Evolutionary conservation across 2,888 invertebrate species (phyloP).

Genomic region (Strigamia transsilvanica): DNA sequence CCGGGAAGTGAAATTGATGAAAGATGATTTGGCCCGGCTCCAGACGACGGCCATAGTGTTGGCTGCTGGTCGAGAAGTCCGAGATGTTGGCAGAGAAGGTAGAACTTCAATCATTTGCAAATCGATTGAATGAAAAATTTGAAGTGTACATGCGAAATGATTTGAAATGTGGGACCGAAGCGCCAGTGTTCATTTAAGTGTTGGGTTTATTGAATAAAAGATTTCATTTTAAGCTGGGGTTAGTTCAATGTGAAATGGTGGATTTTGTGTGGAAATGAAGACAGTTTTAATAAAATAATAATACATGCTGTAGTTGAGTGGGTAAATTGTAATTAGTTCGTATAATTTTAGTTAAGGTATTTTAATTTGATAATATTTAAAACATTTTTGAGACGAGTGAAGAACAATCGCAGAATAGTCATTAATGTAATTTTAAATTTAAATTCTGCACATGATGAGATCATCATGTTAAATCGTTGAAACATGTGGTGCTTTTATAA

Average conservation of each 20-base stretch:
- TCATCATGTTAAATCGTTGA: constrained; percentile 3
- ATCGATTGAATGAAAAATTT: constrained; percentile 43
- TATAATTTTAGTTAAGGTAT: no score
- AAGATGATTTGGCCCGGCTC: constrained; percentile 52
- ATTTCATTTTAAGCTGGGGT: background rate
- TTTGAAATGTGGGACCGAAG: background rate
- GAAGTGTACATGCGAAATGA: background rate
- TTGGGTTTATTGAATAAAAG: constrained; percentile 6
- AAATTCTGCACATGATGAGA: constrained; percentile 4
- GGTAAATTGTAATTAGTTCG: background rate
- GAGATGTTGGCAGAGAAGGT: constrained; percentile 6
- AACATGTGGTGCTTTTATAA: background rate
- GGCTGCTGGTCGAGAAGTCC: constrained; percentile 1
- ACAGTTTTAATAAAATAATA: no score
- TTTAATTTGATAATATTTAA: no score
- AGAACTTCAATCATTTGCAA: constrained; percentile 21
- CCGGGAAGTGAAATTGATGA: constrained; percentile 53
- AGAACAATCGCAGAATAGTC: background rate
- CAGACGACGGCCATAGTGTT: constrained; percentile 28
- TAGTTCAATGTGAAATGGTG: background rate
- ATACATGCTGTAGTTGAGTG: background rate
- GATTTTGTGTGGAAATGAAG: no score
- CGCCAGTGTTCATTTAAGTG: background rate
- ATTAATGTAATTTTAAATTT: constrained; percentile 20
- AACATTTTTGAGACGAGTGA: background rate